These are phyloP conservation scores for Phyllostomus discolor DNA, from an alignment of 2,113 vertebrate species.

Conservation along the genomic window DNA sequence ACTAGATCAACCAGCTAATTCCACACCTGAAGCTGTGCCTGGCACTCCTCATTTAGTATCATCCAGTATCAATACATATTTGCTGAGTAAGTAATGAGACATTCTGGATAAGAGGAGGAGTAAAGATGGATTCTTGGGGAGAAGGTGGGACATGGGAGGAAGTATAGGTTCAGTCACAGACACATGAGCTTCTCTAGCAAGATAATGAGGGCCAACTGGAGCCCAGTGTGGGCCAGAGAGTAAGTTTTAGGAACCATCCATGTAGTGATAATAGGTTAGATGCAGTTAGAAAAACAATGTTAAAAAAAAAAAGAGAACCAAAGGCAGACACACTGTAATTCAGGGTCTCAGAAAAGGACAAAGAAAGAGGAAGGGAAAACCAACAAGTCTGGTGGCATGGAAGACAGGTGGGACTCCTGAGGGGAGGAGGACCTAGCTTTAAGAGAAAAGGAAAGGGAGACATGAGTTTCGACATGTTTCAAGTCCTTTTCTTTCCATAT, in stretches of 20 bases:
- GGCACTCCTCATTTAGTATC: background rate
- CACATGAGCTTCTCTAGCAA: background rate
- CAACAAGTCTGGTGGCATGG: background rate
- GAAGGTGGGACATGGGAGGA: background rate
- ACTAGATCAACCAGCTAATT: background rate
- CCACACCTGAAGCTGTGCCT: background rate
- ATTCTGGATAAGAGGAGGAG: background rate
- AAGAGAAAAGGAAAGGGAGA: background rate
- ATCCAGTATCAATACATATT: too few species aligned
- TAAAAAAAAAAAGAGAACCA: background rate
- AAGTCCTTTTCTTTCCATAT: background rate
- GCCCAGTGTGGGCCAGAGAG: background rate
- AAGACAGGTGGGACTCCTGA: background rate
- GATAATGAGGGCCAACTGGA: background rate
- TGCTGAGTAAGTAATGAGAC: background rate
- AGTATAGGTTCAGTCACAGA: background rate
- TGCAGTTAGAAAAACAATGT: background rate
- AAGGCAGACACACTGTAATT: background rate
- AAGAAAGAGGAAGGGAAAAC: background rate
- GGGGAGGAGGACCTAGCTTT: accelerated
- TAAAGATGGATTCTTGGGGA: background rate
- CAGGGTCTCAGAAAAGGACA: background rate
- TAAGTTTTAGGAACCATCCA: background rate
- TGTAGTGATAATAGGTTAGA: background rate
- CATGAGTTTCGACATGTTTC: background rate